Percentiles rank a stretch among this genome's conserved stretches.
These are phyloP conservation scores for Tychaedon coryphoeus DNA, from an alignment of 2,113 vertebrate species.

Conservation along the genomic window DNA sequence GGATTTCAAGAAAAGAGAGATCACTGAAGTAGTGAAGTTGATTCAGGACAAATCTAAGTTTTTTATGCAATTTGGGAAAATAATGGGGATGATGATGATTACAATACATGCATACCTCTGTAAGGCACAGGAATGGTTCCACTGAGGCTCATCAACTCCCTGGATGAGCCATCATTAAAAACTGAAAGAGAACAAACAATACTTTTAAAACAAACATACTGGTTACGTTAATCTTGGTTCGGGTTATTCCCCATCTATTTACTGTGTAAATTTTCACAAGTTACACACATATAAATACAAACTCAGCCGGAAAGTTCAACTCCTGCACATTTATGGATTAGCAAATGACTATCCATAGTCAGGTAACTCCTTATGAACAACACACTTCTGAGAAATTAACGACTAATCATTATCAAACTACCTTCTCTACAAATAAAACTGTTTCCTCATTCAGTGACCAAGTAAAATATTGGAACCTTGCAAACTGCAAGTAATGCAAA, in stretches of 20 bases:
- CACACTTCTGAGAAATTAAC: not conserved
- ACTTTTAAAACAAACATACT: not conserved
- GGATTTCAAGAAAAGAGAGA: not conserved
- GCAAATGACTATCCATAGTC: not conserved
- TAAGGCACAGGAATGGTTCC: slow-evolving; percentile 97
- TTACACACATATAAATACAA: not conserved
- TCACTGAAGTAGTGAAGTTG: fast-evolving
- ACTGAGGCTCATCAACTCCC: slow-evolving; percentile 93
- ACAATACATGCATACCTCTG: slow-evolving; percentile 78
- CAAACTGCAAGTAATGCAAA: not conserved
- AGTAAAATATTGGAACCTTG: not conserved
- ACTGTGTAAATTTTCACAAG: not conserved
- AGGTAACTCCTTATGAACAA: not conserved
- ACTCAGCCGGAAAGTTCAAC: not conserved
- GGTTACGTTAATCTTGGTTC: not conserved
- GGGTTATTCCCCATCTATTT: not conserved
- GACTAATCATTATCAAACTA: not conserved
- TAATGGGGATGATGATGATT: not conserved
- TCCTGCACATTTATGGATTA: not conserved
- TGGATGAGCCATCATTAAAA: slow-evolving; percentile 94
- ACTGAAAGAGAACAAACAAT: slow-evolving; percentile 75
- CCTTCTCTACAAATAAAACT: not conserved
- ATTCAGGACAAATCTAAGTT: not conserved
- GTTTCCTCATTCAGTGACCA: not conserved
- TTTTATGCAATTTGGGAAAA: not conserved